These are phyloP conservation scores for Rhyzopertha dominica DNA, from an alignment of 1,140 invertebrate genomes.

Conservation along the genomic window DNA sequence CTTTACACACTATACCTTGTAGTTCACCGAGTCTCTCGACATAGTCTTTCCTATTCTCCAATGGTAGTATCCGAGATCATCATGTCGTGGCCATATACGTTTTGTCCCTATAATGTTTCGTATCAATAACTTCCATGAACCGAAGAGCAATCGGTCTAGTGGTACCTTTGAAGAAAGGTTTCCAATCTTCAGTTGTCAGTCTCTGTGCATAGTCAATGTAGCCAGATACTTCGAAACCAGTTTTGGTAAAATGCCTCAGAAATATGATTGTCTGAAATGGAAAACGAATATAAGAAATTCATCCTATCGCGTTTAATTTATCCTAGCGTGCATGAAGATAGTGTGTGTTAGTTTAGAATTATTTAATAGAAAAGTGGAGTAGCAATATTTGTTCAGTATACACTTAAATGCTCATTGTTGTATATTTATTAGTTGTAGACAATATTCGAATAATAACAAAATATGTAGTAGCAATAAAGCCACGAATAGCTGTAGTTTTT, in stretches of 20 bases:
- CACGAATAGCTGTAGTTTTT: too few relatives aligned
- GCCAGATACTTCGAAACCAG: conserved; percentile 67
- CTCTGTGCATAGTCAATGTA: conserved; percentile 73
- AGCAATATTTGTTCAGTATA: too few relatives aligned
- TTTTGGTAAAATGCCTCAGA: conserved; percentile 56
- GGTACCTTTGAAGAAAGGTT: conserved; percentile 60
- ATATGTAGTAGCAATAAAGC: too few relatives aligned
- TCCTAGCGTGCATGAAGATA: too few relatives aligned
- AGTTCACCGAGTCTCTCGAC: conserved; percentile 66
- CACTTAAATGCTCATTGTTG: too few relatives aligned
- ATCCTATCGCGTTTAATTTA: too few relatives aligned
- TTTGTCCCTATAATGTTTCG: conserved; percentile 45
- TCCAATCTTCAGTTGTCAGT: conserved; percentile 66
- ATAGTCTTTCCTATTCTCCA: conserved; percentile 61
- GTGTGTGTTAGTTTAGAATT: conserved; percentile 3
- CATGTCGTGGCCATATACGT: conserved; percentile 55
- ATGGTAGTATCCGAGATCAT: conserved; percentile 69
- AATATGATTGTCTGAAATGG: conserved; percentile 64
- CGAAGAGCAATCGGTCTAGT: too few relatives aligned
- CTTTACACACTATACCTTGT: too few relatives aligned
- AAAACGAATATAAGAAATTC: too few relatives aligned
- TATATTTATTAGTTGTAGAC: too few relatives aligned
- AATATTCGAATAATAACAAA: too few relatives aligned
- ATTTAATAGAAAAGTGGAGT: neutral
- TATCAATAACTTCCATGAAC: neutral